These are phyloP conservation scores for Chionodraco myersi DNA, from an alignment of 2,113 vertebrate genomes.

Conservation along the genomic window DNA sequence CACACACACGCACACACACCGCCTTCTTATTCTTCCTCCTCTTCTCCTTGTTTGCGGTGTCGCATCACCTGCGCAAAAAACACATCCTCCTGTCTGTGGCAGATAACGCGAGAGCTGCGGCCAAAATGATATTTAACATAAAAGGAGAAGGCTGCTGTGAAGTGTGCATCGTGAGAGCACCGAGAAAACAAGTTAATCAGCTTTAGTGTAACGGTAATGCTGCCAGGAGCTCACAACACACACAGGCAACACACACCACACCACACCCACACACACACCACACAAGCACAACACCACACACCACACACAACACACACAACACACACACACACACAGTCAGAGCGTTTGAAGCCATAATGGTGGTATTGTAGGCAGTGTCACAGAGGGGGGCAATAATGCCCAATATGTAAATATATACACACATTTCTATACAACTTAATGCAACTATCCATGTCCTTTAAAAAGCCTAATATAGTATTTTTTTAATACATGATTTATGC, in stretches of 20 bases:
- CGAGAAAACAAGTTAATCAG: conserved; percentile 75
- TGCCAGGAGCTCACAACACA: conserved; percentile 28
- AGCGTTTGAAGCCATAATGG: conserved; percentile 30
- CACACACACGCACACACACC: conserved; percentile 51
- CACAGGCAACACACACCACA: conserved; percentile 12
- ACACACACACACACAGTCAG: not conserved
- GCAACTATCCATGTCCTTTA: too few species aligned
- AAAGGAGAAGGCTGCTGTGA: not conserved
- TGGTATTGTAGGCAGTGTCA: not conserved
- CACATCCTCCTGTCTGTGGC: not conserved
- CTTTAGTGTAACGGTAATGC: conserved; percentile 81
- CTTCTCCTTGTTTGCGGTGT: conserved; percentile 62
- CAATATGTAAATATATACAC: too few species aligned
- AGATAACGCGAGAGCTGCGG: conserved; percentile 5
- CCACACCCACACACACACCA: conserved; percentile 8
- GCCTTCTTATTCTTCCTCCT: conserved; percentile 43
- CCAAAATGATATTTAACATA: not conserved
- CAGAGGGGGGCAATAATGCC: too few species aligned
- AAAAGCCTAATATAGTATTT: too few species aligned
- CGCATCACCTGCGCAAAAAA: conserved; percentile 74
- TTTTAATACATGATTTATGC: too few species aligned
- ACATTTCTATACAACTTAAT: too few species aligned
- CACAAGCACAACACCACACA: not conserved
- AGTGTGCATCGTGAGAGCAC: conserved; percentile 39
- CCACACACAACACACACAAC: conserved; percentile 7